A percentile compares a stretch with the other conserved stretches of the same genome.
phyloP scores from a whole-genome alignment of 2,888 invertebrate genomes.

The Melieria omissa region DNA sequence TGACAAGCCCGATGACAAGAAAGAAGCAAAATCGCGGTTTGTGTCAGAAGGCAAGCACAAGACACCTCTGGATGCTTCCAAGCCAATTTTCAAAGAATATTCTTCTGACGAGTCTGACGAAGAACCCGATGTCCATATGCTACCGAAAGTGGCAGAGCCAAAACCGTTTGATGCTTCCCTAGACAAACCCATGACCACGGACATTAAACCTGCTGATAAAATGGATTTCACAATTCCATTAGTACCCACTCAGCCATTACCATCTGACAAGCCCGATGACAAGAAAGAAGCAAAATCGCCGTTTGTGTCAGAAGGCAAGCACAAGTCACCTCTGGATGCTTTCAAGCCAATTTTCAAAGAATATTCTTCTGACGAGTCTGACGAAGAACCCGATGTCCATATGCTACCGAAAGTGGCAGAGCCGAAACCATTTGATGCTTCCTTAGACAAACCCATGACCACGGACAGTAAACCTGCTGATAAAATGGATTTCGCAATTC shows the following conservation, averaged over 20 bases:
- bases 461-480: too few relatives aligned
- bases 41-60: neutral
- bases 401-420: too few relatives aligned
- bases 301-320: too few relatives aligned
- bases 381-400: too few relatives aligned
- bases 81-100: neutral
- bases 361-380: too few relatives aligned
- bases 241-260: neutral
- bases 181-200: neutral
- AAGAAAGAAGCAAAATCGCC: neutral
- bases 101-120: neutral
- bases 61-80: neutral
- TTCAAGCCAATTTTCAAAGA: too few relatives aligned
- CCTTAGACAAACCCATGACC: too few relatives aligned
- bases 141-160: too few relatives aligned
- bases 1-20: slow-evolving; percentile 5
- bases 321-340: too few relatives aligned
- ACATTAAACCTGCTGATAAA: neutral
- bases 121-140: neutral
- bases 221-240: neutral
- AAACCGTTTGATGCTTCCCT: too few relatives aligned
- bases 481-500: too few relatives aligned
- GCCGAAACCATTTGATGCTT: too few relatives aligned
- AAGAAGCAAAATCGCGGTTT: neutral
- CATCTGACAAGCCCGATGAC: neutral